Percentiles rank a stretch among this genome's conserved stretches.
These are phyloP conservation scores for Pseudochirops corinnae DNA, from an alignment of 2,797 vertebrate species.

Conservation along the genomic window DNA sequence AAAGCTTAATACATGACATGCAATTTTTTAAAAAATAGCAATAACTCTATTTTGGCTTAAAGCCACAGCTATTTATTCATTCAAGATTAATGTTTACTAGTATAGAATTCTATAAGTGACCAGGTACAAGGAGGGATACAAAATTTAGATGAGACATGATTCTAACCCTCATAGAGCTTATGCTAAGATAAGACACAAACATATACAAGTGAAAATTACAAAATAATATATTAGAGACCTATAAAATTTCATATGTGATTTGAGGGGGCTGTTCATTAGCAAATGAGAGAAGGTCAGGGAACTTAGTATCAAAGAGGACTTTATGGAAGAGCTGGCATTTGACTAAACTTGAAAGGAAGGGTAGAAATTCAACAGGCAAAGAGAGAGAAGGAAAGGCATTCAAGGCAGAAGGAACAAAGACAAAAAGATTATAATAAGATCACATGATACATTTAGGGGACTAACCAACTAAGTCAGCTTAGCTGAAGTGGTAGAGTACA, in stretches of 20 bases:
- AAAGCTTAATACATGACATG: constrained; percentile 2
- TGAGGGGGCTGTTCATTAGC: background rate
- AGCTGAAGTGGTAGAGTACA: background rate
- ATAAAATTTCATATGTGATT: background rate
- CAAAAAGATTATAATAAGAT: background rate
- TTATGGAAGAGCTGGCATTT: background rate
- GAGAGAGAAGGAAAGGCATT: background rate
- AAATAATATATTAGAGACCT: background rate
- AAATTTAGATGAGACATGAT: background rate
- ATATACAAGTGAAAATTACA: background rate
- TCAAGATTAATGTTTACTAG: constrained; percentile 31
- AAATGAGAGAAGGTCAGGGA: background rate
- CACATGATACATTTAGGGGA: background rate
- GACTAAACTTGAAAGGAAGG: background rate
- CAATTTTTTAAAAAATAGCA: background rate
- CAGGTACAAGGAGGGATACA: background rate
- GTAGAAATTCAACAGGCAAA: background rate
- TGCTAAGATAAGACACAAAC: background rate
- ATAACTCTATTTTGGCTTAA: background rate
- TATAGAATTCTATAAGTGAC: background rate
- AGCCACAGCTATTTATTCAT: constrained; percentile 41
- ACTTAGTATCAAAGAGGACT: background rate
- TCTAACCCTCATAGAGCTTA: background rate
- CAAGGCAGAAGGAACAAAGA: background rate
- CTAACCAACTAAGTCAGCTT: background rate